Evolutionary conservation across 2,113 vertebrate genomes (phyloP), one percentile per base, ranked within the genome.

Genomic region (Myrmecobius fasciatus): DNA sequence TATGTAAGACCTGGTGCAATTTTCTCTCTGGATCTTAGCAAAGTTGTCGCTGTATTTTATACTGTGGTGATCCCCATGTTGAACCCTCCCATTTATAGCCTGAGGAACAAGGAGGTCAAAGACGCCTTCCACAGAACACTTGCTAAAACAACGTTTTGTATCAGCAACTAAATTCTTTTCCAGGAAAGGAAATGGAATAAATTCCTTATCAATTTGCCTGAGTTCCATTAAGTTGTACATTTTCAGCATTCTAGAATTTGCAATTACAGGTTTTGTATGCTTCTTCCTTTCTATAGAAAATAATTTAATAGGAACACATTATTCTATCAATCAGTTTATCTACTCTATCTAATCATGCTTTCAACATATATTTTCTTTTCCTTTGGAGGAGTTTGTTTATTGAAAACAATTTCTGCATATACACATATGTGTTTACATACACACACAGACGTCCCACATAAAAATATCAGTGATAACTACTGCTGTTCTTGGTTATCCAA

Each of bases 101-200:
- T 98, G 52, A 96, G 96, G 43, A 98, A 98, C 83, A 94, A 96
- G 56, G 97, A 97, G 8, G 96, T 98, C 2, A 96, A 96, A 67
- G 91, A 89, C 25, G 90, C 96, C 47, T 12, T 94, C 8, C 52
- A 24, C 12, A 96, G 90, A 52, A 52, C 28, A 2, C 2, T 94
- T 0, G 9, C n/a, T 20, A 93, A 54, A 56, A 93, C 54, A 28
- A 95, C 48, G 3, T 56, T 75, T 56, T 91, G 94, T 28, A 14
- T 89, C 11, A 53, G 12, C 8, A 49, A n/a, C 0, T 93, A 28
- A 49, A 94, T 56, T 53, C 52, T 91, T 53, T 52, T 4, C 47
- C 49, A 26, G 47, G 54, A 36, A 43, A 47, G 52, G 91, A 90
- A 28, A 52, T 43, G n/a, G 10, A n/a, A n/a, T n/a, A 75, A n/a